These are phyloP conservation scores for Kradibia gibbosae DNA, from an alignment of 1,140 invertebrate species.

Conservation along the genomic window DNA sequence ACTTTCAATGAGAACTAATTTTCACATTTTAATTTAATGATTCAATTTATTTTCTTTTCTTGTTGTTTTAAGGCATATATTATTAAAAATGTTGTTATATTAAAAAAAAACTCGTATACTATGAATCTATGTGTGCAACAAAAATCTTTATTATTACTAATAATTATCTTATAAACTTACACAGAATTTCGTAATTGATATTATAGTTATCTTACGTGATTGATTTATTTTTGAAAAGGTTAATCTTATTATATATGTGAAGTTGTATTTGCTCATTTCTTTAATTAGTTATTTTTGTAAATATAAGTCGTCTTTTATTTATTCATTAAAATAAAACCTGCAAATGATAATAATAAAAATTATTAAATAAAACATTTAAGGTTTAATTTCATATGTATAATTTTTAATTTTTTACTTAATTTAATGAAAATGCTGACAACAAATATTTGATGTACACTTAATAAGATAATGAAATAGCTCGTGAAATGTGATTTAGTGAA, in stretches of 20 bases:
- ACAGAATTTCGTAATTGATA: background rate
- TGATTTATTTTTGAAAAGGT: background rate
- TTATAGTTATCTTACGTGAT: background rate
- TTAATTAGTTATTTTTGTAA: background rate
- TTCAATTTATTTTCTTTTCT: no score
- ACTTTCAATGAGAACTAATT: no score
- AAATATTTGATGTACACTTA: background rate
- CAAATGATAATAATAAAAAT: background rate
- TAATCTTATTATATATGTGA: background rate
- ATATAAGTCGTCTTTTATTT: background rate
- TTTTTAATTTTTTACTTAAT: slow-evolving; percentile 1
- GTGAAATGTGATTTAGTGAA: background rate
- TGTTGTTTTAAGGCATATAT: no score
- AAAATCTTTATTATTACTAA: background rate
- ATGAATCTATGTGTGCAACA: no score
- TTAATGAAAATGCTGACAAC: background rate
- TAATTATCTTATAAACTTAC: background rate
- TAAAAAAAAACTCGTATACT: no score
- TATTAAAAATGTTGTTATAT: no score
- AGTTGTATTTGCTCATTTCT: background rate
- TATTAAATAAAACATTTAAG: background rate
- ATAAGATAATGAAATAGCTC: background rate
- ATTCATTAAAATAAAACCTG: slow-evolving; percentile 12
- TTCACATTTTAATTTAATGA: no score
- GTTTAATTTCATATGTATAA: background rate